Percentiles rank a stretch among this genome's conserved stretches.
Conservation (phyloP, 1,140 invertebrate species). For the Caligus rogercresseyi region DNA sequence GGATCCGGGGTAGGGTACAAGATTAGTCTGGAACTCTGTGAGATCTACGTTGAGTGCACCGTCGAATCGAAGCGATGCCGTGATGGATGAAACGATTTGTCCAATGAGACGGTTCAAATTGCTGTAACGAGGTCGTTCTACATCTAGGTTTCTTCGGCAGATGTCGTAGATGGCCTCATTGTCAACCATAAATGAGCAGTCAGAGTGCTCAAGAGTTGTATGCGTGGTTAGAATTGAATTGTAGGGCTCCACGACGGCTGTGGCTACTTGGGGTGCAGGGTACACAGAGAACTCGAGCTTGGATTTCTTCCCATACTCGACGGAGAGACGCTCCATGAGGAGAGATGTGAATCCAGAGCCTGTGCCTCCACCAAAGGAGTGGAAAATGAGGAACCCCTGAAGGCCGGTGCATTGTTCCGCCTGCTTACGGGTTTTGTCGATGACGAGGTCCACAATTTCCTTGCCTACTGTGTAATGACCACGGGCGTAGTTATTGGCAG, state of each 20-base stretch:
- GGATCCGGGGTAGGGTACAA: slow-evolving; percentile 67
- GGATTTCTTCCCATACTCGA: slow-evolving; percentile 50
- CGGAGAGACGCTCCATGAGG: slow-evolving; percentile 45
- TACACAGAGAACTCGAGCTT: slow-evolving; percentile 66
- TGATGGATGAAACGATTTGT: slow-evolving; percentile 69
- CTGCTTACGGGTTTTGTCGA: slow-evolving; percentile 44
- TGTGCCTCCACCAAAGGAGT: slow-evolving; percentile 42
- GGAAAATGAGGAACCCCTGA: slow-evolving; percentile 42
- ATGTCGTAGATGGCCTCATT: slow-evolving; percentile 83
- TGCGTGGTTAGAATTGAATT: slow-evolving; percentile 61
- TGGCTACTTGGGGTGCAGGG: slow-evolving; percentile 56
- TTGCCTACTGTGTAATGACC: slow-evolving; percentile 74
- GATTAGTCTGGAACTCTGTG: slow-evolving; percentile 73
- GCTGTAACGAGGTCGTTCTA: slow-evolving; percentile 61
- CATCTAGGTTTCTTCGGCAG: slow-evolving; percentile 67
- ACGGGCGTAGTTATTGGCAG: slow-evolving; percentile 63
- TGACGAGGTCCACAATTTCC: slow-evolving; percentile 59
- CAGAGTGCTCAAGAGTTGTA: slow-evolving; percentile 57
- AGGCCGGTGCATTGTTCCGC: slow-evolving; percentile 39
- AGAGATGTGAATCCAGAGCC: slow-evolving; percentile 53
- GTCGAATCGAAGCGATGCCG: slow-evolving; percentile 70
- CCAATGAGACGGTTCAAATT: slow-evolving; percentile 61
- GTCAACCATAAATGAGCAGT: slow-evolving; percentile 69
- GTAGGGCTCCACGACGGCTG: slow-evolving; percentile 34
- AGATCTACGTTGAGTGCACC: slow-evolving; percentile 72